Percentiles rank a stretch among this genome's conserved stretches.
These are phyloP conservation scores for Rhopalosiphum nymphaeae DNA, from an alignment of 2,888 invertebrate genomes.

Conservation along the genomic window DNA sequence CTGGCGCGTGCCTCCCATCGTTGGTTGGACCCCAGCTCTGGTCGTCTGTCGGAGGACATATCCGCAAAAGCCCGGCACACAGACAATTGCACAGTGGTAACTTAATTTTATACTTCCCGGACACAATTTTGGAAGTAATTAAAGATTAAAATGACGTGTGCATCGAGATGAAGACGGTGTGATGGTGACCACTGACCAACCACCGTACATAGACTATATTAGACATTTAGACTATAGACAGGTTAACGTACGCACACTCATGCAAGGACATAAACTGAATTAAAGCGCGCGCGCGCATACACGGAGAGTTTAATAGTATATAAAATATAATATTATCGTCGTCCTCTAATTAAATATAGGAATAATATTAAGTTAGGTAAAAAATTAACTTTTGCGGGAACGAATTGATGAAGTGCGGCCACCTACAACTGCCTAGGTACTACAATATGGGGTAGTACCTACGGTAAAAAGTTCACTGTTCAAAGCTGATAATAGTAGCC, in stretches of 20 bases:
- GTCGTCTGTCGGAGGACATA: conserved; percentile 26
- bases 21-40: not conserved
- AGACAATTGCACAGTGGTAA: not conserved
- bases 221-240: not conserved
- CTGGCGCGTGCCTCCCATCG: conserved; percentile 47
- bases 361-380: not conserved
- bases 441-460: not conserved
- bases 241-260: not conserved
- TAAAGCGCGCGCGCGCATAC: not conserved
- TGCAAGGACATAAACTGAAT: not conserved
- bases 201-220: not conserved
- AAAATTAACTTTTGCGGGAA: not conserved
- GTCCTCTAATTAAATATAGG: not conserved
- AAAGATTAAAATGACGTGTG: not conserved
- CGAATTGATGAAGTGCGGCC: not conserved
- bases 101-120: not conserved
- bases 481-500: not conserved
- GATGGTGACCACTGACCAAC: not conserved
- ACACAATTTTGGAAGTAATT: not conserved
- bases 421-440: not conserved
- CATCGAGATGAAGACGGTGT: not conserved
- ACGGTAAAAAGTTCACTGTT: not conserved
- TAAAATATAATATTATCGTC: not conserved
- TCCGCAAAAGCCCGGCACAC: not conserved
- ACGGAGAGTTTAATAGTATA: not conserved